Conservation (phyloP, 2,888 invertebrate species). For the Stenurella melanura region DNA sequence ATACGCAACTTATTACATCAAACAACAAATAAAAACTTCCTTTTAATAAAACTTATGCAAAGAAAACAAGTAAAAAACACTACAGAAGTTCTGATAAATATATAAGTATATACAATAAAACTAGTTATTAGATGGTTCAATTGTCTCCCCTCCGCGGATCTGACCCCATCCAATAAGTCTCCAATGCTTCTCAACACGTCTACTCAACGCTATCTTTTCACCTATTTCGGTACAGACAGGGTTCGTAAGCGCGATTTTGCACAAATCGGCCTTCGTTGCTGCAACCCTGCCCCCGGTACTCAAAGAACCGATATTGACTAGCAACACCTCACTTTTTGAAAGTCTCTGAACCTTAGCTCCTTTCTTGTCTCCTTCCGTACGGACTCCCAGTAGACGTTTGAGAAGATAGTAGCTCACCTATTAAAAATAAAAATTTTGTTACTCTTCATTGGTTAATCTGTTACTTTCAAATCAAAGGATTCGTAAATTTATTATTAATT, state of each 20-base stretch:
- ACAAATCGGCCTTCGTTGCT: slow-evolving; percentile 96
- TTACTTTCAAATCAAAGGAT: too few relatives aligned
- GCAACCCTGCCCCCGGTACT: slow-evolving; percentile 97
- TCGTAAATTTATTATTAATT: too few relatives aligned
- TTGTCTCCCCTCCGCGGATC: slow-evolving; percentile 97
- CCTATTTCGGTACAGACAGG: slow-evolving; percentile 99
- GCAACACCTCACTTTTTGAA: slow-evolving; percentile 90
- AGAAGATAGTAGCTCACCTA: slow-evolving; percentile 92
- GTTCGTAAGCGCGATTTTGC: slow-evolving; percentile 96
- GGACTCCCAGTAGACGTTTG: slow-evolving; percentile 95
- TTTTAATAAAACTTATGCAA: slow-evolving; percentile 30
- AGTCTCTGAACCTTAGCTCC: slow-evolving; percentile 98
- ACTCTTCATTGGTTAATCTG: too few relatives aligned
- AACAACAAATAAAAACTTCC: slow-evolving; percentile 14
- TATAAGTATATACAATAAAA: slow-evolving; percentile 32
- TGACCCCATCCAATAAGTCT: slow-evolving; percentile 99
- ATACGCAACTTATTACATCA: slow-evolving; percentile 21
- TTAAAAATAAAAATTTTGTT: slow-evolving; percentile 41
- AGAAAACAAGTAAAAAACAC: slow-evolving; percentile 27
- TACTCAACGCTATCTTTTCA: slow-evolving; percentile 99
- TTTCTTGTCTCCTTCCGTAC: slow-evolving; percentile 99
- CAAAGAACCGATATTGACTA: slow-evolving; percentile 99
- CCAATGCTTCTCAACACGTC: slow-evolving; percentile 99
- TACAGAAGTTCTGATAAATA: slow-evolving; percentile 1
- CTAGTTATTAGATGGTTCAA: slow-evolving; percentile 80